These are phyloP conservation scores for Sarcoramphus papa DNA, from an alignment of 2,797 vertebrate species.

Conservation along the genomic window DNA sequence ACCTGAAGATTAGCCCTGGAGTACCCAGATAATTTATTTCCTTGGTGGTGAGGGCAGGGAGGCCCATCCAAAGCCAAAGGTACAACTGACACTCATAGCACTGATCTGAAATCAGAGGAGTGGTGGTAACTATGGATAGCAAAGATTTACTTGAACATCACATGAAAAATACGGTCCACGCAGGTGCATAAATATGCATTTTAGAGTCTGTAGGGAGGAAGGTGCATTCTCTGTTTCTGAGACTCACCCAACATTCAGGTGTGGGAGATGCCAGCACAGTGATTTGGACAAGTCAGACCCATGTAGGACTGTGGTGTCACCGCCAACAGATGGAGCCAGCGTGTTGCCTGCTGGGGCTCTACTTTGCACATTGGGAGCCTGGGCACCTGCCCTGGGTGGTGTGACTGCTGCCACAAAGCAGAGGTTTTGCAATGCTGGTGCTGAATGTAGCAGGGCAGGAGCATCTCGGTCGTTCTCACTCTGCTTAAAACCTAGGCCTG, in stretches of 20 bases:
- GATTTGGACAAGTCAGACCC: neutral
- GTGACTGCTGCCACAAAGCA: neutral
- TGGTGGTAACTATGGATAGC: neutral
- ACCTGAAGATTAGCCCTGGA: neutral
- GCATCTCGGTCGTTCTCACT: neutral
- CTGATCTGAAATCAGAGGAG: neutral
- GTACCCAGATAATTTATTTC: neutral
- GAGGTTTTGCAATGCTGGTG: neutral
- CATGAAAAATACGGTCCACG: neutral
- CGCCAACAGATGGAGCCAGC: neutral
- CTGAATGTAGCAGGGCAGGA: neutral
- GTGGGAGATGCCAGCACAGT: neutral
- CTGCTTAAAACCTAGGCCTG: neutral
- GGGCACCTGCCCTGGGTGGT: neutral
- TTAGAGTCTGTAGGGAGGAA: neutral
- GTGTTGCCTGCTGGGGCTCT: neutral
- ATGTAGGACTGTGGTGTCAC: neutral
- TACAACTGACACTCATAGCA: neutral
- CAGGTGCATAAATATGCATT: neutral
- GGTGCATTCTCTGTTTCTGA: neutral
- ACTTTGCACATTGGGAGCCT: too few relatives aligned
- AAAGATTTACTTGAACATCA: accelerated
- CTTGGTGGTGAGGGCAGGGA: neutral
- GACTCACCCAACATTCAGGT: neutral
- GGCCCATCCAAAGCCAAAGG: neutral